Conservation (phyloP, 1,140 invertebrate species). For the Leptinotarsa defecta region DNA sequence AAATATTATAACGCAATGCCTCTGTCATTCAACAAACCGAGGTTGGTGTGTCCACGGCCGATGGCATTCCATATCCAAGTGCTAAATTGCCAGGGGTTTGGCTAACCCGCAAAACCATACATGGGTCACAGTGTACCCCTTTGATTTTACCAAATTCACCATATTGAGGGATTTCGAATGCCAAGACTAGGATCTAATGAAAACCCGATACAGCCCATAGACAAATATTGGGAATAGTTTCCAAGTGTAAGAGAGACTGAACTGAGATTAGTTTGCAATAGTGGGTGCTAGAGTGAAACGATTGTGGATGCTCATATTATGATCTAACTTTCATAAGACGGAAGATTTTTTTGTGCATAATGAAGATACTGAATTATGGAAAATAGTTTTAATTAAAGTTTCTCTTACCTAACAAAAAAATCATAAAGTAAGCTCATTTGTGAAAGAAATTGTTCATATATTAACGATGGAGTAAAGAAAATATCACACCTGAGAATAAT, state of each 20-base stretch:
- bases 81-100: conserved; percentile 15
- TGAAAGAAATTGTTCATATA: too few relatives aligned
- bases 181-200: conserved; percentile 17
- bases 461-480: too few relatives aligned
- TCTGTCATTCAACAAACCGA: neutral
- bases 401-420: too few relatives aligned
- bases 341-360: too few relatives aligned
- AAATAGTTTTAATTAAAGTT: too few relatives aligned
- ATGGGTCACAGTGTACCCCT: conserved; percentile 17
- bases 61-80: conserved; percentile 17
- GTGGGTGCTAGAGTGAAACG: too few relatives aligned
- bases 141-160: conserved; percentile 9
- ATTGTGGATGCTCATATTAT: too few relatives aligned
- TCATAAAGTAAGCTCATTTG: too few relatives aligned
- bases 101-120: conserved; percentile 18
- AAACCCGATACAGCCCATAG: neutral
- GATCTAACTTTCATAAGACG: too few relatives aligned
- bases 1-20: neutral
- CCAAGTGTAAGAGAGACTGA: neutral
- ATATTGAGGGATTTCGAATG: conserved; percentile 1
- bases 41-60: conserved; percentile 10
- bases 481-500: too few relatives aligned
- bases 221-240: conserved; percentile 17
- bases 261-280: neutral
- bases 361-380: too few relatives aligned